Evolutionary conservation across 2,113 vertebrate genomes (phyloP).

Genomic region (Cranoglanis bouderius): DNA sequence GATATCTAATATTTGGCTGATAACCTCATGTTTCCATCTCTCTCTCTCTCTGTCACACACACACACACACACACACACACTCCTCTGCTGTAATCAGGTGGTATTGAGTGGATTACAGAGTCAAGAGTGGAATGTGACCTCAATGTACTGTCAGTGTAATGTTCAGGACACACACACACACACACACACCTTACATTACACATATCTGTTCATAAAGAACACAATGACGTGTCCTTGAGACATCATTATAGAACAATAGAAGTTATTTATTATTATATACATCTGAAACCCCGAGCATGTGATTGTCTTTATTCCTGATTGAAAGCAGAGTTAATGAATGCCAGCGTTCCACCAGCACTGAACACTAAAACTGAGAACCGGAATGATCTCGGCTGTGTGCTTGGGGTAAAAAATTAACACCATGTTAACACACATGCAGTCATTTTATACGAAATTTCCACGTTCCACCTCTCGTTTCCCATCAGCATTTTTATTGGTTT

Average conservation of each 20-base stretch:
- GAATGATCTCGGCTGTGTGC: neutral
- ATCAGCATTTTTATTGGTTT: neutral
- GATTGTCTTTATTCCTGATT: neutral
- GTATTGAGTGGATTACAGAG: neutral
- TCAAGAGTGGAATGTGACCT: neutral
- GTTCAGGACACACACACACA: neutral
- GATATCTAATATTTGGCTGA: neutral
- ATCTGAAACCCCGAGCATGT: neutral
- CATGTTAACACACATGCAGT: neutral
- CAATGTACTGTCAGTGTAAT: conserved; percentile 3
- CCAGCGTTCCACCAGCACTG: neutral
- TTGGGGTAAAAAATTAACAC: neutral
- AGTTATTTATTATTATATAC: neutral
- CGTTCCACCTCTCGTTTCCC: neutral
- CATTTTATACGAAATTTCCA: neutral
- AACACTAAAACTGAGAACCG: neutral
- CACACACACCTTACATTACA: neutral
- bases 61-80: neutral
- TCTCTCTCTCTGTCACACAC: neutral
- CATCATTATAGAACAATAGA: neutral
- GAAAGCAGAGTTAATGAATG: neutral
- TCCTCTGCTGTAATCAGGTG: neutral
- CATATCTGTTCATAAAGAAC: neutral
- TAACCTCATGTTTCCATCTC: neutral
- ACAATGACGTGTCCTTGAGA: neutral